Evolutionary conservation across 2,888 invertebrate species (phyloP).

Genomic region (Conomelus anceps): DNA sequence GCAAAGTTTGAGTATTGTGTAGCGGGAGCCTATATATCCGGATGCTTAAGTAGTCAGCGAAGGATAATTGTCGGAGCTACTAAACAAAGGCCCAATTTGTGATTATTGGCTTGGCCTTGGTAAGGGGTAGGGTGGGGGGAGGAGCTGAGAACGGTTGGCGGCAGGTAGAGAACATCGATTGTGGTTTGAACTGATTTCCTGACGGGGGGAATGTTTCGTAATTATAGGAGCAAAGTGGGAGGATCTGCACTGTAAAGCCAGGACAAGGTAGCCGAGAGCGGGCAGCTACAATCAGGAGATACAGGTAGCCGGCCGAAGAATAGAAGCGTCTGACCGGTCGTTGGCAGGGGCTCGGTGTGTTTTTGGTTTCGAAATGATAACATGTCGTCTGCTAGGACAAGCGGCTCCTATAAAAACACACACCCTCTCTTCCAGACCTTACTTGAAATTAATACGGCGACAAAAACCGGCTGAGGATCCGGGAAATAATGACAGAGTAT

Average conservation of each 20-base stretch:
- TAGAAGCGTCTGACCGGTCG: neutral
- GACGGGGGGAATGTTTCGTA: neutral
- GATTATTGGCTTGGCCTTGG: neutral
- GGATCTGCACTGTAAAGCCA: neutral
- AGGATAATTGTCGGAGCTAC: neutral
- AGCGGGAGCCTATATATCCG: neutral
- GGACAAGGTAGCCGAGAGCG: neutral
- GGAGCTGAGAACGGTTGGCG: neutral
- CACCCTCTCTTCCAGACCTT: neutral
- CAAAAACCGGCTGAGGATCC: neutral
- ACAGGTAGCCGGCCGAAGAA: neutral
- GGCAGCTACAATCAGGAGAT: neutral
- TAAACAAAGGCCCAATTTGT: neutral
- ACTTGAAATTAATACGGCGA: constrained; percentile 11
- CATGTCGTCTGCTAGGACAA: neutral
- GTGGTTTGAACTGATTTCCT: neutral
- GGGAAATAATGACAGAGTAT: neutral
- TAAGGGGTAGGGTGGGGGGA: neutral
- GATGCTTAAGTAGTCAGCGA: neutral
- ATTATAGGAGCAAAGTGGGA: neutral
- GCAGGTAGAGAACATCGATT: neutral
- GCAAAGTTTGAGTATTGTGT: neutral
- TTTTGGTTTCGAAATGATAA: neutral
- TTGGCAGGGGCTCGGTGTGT: neutral
- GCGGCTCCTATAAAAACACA: neutral